phyloP scores from a whole-genome alignment of 2,113 vertebrate genomes.

The Oreochromis tanganicae region DNA sequence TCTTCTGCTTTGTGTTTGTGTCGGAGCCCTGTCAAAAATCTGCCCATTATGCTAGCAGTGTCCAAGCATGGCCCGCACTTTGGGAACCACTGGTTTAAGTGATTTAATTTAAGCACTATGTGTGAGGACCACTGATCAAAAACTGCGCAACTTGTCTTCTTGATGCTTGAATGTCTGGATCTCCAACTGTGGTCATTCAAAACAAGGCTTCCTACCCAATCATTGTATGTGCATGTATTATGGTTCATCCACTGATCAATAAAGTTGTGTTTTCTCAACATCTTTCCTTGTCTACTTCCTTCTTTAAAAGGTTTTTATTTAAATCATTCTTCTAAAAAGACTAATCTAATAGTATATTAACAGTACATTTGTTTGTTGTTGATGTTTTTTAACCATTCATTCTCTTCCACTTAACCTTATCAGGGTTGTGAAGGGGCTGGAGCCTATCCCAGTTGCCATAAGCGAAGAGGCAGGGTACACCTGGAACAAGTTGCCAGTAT shows the following conservation, averaged over 20 bases:
- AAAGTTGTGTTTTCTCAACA: constrained; percentile 87
- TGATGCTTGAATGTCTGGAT: constrained; percentile 74
- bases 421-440: background rate
- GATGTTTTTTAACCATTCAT: background rate
- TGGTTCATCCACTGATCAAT: constrained; percentile 89
- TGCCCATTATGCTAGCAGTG: background rate
- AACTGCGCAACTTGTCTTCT: background rate
- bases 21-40: background rate
- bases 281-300: constrained; percentile 52
- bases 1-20: background rate
- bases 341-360: background rate
- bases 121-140: constrained; percentile 7
- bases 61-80: background rate
- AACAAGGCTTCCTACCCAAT: constrained; percentile 88
- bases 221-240: constrained; percentile 97
- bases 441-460: background rate
- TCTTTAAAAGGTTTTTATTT: background rate
- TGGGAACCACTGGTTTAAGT: background rate
- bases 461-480: background rate
- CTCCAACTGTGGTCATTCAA: constrained; percentile 79
- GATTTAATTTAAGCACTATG: constrained; percentile 65
- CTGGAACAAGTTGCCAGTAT: background rate
- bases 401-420: background rate
- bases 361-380: background rate
- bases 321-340: background rate